Percentiles rank a stretch among this genome's conserved stretches.
These are phyloP conservation scores for Rattus norvegicus DNA, from an alignment of 2,113 vertebrate species.

Conservation along the genomic window GRCr8 NC_086036.1:55460501-55461000, in stretches of 20 bases:
- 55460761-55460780: background rate
- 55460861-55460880: background rate
- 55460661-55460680: background rate
- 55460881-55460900: background rate
- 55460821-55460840: background rate
- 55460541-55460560: background rate
- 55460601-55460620: background rate
- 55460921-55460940: background rate
- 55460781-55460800: background rate
- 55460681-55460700: background rate
- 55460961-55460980: background rate
- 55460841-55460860: background rate
- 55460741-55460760: background rate
- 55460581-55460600: background rate
- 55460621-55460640: background rate
- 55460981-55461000: background rate
- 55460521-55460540: background rate
- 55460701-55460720: background rate
- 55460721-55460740: background rate
- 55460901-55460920: background rate
- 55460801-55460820: background rate
- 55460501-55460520: background rate
- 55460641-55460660: background rate
- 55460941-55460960: constrained; percentile 37
- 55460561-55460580: background rate